Conservation (phyloP, 2,888 invertebrate species). For the Formica aserva region DNA sequence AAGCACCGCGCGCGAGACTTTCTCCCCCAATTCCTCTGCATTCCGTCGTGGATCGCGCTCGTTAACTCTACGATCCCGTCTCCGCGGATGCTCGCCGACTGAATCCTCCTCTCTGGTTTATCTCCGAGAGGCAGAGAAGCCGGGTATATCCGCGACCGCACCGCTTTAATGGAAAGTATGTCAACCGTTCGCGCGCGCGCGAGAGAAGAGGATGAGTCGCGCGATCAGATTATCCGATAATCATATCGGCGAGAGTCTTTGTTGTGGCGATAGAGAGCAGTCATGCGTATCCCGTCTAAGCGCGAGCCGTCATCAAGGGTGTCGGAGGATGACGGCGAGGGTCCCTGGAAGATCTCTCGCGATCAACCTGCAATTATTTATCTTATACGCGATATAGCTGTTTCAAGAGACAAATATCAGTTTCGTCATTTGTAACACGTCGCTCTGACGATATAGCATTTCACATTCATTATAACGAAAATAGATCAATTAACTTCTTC, state of each 20-base stretch:
- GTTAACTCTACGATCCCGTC: slow-evolving; percentile 38
- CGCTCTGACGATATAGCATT: neutral
- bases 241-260: slow-evolving; percentile 38
- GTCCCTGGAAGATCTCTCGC: neutral
- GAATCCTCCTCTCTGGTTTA: neutral
- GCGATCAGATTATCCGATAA: slow-evolving; percentile 51
- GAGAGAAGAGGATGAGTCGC: slow-evolving; percentile 33
- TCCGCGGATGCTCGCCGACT: slow-evolving; percentile 1
- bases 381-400: neutral
- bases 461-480: neutral
- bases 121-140: neutral
- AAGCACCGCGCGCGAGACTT: slow-evolving; percentile 46
- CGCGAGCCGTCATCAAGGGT: slow-evolving; percentile 44
- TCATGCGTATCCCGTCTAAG: slow-evolving; percentile 25
- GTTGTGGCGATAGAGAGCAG: slow-evolving; percentile 23
- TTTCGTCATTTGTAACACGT: slow-evolving; percentile 1
- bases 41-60: slow-evolving; percentile 50
- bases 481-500: neutral
- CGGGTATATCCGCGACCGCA: slow-evolving; percentile 37
- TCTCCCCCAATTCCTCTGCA: slow-evolving; percentile 52
- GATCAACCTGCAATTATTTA: slow-evolving; percentile 28
- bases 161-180: slow-evolving; percentile 56
- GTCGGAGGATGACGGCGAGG: slow-evolving; percentile 14
- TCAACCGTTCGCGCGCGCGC: slow-evolving; percentile 43
- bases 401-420: neutral